These are phyloP conservation scores for Eurosta solidaginis DNA, from an alignment of 1,140 invertebrate genomes.

Conservation along the genomic window DNA sequence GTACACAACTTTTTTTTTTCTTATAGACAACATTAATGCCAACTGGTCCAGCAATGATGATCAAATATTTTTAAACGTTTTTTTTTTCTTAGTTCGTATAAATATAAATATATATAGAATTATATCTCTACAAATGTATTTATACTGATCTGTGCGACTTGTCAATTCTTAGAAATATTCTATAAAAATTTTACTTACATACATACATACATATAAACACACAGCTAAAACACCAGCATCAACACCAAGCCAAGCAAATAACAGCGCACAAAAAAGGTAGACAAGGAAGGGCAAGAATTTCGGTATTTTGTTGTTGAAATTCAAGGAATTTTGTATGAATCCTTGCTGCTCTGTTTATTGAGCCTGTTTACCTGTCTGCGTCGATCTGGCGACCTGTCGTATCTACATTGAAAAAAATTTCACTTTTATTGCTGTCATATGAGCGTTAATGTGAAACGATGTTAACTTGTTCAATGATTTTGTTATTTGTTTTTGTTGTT, in stretches of 20 bases:
- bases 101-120: too few species aligned
- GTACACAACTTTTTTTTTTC: not conserved
- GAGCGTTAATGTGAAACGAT: too few species aligned
- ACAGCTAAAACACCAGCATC: not conserved
- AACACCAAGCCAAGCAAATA: not conserved
- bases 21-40: not conserved
- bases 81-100: not conserved
- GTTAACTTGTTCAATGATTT: too few species aligned
- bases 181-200: not conserved
- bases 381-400: not conserved
- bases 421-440: too few species aligned
- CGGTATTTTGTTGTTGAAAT: conserved; percentile 11
- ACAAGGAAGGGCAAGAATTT: conserved; percentile 8
- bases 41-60: not conserved
- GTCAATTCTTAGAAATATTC: conserved; percentile 13
- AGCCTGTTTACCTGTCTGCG: not conserved
- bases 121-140: not conserved
- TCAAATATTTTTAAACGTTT: not conserved
- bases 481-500: too few species aligned
- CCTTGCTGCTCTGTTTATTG: not conserved
- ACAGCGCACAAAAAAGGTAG: not conserved
- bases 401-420: too few species aligned
- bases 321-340: conserved; percentile 27
- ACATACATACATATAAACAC: not conserved
- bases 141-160: not conserved